These are phyloP conservation scores for Lycodopsis pacificus DNA, from an alignment of 2,797 vertebrate genomes.

Conservation along the genomic window DNA sequence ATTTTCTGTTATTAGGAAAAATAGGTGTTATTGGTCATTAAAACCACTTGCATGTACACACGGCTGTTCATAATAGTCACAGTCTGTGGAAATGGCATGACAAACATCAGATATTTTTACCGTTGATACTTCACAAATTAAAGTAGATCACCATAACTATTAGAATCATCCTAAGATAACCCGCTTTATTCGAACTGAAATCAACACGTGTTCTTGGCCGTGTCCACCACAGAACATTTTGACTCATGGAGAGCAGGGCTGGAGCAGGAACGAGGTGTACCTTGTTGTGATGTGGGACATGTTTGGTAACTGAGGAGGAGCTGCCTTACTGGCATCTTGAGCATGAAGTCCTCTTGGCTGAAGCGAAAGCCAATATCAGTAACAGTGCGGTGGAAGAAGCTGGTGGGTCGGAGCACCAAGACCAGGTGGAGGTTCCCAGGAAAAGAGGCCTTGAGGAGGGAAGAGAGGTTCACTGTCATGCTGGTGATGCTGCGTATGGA, in stretches of 20 bases:
- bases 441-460: slow-evolving; percentile 88
- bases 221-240: slow-evolving; percentile 49
- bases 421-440: slow-evolving; percentile 96
- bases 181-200: slow-evolving; percentile 5
- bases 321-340: slow-evolving; percentile 93
- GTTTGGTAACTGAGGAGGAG: slow-evolving; percentile 72
- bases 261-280: slow-evolving; percentile 50
- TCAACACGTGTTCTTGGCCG: slow-evolving; percentile 14
- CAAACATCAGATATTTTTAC: neutral
- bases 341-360: slow-evolving; percentile 97
- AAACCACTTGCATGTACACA: neutral
- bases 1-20: neutral
- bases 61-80: neutral
- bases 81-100: neutral
- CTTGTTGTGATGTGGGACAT: slow-evolving; percentile 65
- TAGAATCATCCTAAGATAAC: neutral
- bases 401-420: slow-evolving; percentile 94
- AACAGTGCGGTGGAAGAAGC: slow-evolving; percentile 97
- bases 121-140: neutral
- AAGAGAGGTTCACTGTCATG: slow-evolving; percentile 11
- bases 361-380: slow-evolving; percentile 97
- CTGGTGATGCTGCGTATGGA: neutral
- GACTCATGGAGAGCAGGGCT: slow-evolving; percentile 41
- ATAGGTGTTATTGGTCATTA: neutral
- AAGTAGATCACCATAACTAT: neutral